phyloP scores from a whole-genome alignment of 2,113 vertebrate species.

The Colossoma macropomum region DNA sequence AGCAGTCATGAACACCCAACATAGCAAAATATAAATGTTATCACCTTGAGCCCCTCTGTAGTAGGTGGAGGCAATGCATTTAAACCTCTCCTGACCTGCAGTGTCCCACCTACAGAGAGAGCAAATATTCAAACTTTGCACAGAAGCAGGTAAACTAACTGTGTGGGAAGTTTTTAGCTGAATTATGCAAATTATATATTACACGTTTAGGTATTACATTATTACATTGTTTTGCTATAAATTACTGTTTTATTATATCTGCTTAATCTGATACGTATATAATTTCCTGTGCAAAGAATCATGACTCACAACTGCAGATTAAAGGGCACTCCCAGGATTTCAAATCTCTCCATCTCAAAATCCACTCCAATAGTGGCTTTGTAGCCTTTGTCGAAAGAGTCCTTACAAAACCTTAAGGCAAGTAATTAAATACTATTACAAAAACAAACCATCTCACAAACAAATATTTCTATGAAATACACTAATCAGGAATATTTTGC shows the following conservation, averaged over 20 bases:
- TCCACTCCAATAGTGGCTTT: conserved; percentile 97
- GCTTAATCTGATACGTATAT: background rate
- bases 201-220: background rate
- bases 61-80: conserved; percentile 96
- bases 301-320: conserved; percentile 91
- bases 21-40: background rate
- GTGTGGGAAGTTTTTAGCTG: no score
- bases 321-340: conserved; percentile 92
- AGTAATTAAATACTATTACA: background rate
- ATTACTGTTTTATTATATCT: background rate
- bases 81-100: conserved; percentile 94
- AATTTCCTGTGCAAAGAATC: background rate
- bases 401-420: conserved; percentile 87
- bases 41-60: conserved; percentile 96
- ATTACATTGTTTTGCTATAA: background rate
- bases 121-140: background rate
- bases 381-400: conserved; percentile 91
- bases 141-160: background rate
- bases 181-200: no score
- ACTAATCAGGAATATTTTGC: background rate
- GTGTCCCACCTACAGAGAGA: conserved; percentile 88
- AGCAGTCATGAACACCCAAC: background rate
- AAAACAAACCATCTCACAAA: background rate
- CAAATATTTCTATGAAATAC: background rate
- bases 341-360: conserved; percentile 98